These are phyloP conservation scores for Drosophila birchii DNA, from an alignment of 2,888 invertebrate genomes.

Conservation along the genomic window DNA sequence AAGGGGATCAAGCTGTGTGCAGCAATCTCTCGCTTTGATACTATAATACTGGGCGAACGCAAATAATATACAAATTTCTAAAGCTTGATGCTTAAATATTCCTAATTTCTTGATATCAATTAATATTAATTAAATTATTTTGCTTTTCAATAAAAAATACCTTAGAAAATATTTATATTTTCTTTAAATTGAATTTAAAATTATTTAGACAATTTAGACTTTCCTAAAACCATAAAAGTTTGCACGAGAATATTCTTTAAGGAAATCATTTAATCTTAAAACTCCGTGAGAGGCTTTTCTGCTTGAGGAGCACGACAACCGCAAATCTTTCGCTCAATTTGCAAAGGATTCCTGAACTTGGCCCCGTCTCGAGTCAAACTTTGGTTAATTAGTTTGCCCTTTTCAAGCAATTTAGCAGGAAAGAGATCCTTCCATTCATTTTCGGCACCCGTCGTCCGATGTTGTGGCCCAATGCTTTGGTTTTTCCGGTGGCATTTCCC, in stretches of 20 bases:
- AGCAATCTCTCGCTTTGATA: background rate
- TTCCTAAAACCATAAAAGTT: background rate
- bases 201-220: background rate
- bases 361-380: slow-evolving; percentile 27
- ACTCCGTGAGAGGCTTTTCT: background rate
- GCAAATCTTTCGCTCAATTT: slow-evolving; percentile 63
- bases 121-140: background rate
- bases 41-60: no score
- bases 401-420: slow-evolving; percentile 59
- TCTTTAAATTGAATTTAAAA: background rate
- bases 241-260: background rate
- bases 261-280: no score
- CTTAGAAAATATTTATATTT: no score
- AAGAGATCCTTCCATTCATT: slow-evolving; percentile 44
- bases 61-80: background rate
- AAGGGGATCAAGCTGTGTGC: background rate
- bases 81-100: background rate
- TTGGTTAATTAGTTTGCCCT: slow-evolving; percentile 68
- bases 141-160: no score
- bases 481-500: slow-evolving; percentile 55
- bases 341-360: slow-evolving; percentile 28
- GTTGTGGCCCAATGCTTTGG: slow-evolving; percentile 55
- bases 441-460: slow-evolving; percentile 23
- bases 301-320: slow-evolving; percentile 22
- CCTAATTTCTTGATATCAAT: no score